phyloP scores from a whole-genome alignment of 2,113 vertebrate genomes.

The Gobiocypris rarus region DNA sequence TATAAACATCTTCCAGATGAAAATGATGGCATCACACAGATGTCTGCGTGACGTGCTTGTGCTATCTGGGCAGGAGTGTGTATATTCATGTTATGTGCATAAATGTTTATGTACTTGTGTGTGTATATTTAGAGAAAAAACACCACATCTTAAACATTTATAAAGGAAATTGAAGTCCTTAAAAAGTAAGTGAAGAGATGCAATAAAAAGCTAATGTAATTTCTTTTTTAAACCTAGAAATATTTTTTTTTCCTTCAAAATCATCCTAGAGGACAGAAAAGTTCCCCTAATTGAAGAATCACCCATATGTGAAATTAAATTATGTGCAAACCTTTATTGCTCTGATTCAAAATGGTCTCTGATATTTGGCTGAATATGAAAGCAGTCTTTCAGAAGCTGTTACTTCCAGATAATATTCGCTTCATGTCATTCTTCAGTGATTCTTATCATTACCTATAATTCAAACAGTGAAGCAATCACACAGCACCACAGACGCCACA shows the following conservation, averaged over 20 bases:
- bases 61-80: too few relatives aligned
- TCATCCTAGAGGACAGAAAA: slow-evolving; percentile 1
- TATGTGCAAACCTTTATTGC: slow-evolving; percentile 19
- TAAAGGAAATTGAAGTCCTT: too few relatives aligned
- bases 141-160: not conserved
- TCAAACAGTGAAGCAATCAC: slow-evolving; percentile 36
- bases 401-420: slow-evolving; percentile 6
- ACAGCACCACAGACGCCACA: slow-evolving; percentile 19
- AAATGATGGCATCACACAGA: too few relatives aligned
- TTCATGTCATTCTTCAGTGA: slow-evolving; percentile 13
- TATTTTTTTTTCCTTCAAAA: not conserved
- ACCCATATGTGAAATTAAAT: slow-evolving; percentile 24
- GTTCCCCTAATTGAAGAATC: not conserved
- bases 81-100: too few relatives aligned
- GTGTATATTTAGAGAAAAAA: not conserved
- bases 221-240: not conserved
- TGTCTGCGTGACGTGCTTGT: too few relatives aligned
- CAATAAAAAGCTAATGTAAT: not conserved
- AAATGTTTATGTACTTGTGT: too few relatives aligned
- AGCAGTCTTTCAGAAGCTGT: slow-evolving; percentile 11
- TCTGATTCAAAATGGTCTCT: not conserved
- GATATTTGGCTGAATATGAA: not conserved
- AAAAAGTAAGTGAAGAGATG: not conserved
- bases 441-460: slow-evolving; percentile 32
- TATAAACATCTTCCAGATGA: too few relatives aligned